Conservation (phyloP, 2,888 invertebrate genomes). For the Subacronicta megacephala region DNA sequence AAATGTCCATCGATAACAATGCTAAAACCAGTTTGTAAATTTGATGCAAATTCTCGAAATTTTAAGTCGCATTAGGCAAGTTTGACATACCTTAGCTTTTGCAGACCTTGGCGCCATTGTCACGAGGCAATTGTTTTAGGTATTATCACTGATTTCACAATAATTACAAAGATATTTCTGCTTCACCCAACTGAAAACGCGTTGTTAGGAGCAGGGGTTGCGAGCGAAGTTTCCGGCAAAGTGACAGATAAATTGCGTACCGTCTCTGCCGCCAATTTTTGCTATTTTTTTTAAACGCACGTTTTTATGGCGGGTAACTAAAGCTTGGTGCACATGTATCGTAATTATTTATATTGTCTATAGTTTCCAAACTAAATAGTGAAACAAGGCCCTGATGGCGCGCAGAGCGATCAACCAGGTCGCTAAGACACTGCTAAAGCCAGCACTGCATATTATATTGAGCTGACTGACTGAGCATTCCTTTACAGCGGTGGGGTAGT, state of each 20-base stretch:
- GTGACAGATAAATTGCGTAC: constrained; percentile 71
- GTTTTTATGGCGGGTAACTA: constrained; percentile 15
- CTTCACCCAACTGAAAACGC: constrained; percentile 49
- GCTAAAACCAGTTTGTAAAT: constrained; percentile 68
- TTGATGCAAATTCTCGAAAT: constrained; percentile 45
- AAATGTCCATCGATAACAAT: constrained; percentile 67
- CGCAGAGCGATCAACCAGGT: no score
- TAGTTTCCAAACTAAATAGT: no score
- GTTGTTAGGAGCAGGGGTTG: constrained; percentile 62
- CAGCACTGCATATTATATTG: no score
- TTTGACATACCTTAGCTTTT: constrained; percentile 78
- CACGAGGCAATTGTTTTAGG: constrained; percentile 49
- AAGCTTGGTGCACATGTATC: constrained; percentile 9
- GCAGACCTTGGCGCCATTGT: constrained; percentile 83
- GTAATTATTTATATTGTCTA: constrained; percentile 2
- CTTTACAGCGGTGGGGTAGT: no score
- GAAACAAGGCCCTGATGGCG: no score
- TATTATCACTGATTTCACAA: constrained; percentile 44
- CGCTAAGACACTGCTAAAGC: no score
- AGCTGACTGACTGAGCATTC: no score
- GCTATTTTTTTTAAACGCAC: constrained; percentile 40
- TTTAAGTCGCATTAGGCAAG: constrained; percentile 23
- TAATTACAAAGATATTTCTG: constrained; percentile 39
- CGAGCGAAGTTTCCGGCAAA: constrained; percentile 82
- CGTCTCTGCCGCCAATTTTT: constrained; percentile 75